A percentile compares a stretch with the other conserved stretches of the same genome.
phyloP scores from a whole-genome alignment of 37 sponge, comb jelly and placozoan species.

The Aphrocallistes beatrix region DNA sequence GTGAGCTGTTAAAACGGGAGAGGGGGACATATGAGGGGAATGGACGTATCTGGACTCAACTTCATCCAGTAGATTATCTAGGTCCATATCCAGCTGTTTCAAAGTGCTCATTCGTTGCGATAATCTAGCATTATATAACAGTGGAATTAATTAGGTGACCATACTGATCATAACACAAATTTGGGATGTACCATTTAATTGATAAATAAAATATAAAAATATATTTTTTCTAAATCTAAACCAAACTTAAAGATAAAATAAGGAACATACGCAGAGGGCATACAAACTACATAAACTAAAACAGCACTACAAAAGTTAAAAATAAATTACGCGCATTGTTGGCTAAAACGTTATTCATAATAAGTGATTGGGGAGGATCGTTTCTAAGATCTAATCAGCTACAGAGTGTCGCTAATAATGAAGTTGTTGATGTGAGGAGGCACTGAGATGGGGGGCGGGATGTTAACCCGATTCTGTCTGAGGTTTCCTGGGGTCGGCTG shows the following conservation, averaged over 20 bases:
- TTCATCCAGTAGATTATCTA: background rate
- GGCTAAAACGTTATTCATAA: background rate
- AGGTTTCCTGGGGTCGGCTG: background rate
- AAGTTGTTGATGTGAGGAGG: conserved; percentile 20
- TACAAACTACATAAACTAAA: background rate
- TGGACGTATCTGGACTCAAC: background rate
- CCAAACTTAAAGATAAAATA: background rate
- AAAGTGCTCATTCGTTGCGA: too few species aligned
- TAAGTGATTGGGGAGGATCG: background rate
- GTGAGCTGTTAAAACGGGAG: background rate
- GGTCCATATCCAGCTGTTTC: background rate
- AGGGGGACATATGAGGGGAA: background rate
- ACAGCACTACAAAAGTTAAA: background rate
- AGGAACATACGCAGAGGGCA: too few species aligned
- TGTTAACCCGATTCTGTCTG: background rate
- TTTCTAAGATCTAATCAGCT: background rate
- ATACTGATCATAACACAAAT: background rate
- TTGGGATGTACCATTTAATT: too few species aligned
- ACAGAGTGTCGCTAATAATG: background rate
- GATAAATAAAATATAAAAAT: background rate
- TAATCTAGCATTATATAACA: too few species aligned
- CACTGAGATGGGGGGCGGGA: background rate
- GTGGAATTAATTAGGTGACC: background rate
- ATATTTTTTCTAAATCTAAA: background rate
- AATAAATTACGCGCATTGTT: background rate